Conservation (phyloP, 2,797 vertebrate genomes). For the Brachymystax lenok region DNA sequence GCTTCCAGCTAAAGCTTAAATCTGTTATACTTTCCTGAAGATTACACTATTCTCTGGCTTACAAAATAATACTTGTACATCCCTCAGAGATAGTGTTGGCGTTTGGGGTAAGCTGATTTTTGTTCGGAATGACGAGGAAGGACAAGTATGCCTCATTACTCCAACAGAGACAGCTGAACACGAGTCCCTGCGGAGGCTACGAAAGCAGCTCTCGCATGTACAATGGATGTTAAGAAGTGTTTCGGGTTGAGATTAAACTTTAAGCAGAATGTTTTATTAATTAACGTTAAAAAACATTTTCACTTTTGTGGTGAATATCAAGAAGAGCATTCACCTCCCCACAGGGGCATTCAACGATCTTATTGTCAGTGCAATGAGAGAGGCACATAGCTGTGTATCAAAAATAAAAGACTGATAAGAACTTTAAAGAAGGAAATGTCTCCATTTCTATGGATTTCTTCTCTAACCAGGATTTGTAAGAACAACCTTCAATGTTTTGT, state of each 20-base stretch:
- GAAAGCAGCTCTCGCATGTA: constrained; percentile 23
- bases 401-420: constrained; percentile 32
- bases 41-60: constrained; percentile 9
- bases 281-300: constrained; percentile 55
- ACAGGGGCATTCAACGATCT: constrained; percentile 44
- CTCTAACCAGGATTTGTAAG: constrained; percentile 33
- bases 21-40: background rate
- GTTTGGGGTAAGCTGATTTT: constrained; percentile 23
- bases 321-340: constrained; percentile 53
- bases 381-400: constrained; percentile 52
- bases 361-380: constrained; percentile 53
- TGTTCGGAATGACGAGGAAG: constrained; percentile 21
- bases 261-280: constrained; percentile 43
- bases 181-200: constrained; percentile 21
- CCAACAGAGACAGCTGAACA: constrained; percentile 30
- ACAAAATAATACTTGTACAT: constrained; percentile 9
- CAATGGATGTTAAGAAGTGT: constrained; percentile 43
- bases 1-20: background rate
- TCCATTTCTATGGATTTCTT: background rate
- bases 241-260: constrained; percentile 50
- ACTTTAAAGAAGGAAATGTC: background rate
- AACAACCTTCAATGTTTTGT: constrained; percentile 47
- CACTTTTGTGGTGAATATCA: constrained; percentile 47
- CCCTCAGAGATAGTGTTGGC: constrained; percentile 16
- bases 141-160: constrained; percentile 24